Evolutionary conservation across 2,888 invertebrate genomes (phyloP).

Genomic region (Drosophila yooni): DNA sequence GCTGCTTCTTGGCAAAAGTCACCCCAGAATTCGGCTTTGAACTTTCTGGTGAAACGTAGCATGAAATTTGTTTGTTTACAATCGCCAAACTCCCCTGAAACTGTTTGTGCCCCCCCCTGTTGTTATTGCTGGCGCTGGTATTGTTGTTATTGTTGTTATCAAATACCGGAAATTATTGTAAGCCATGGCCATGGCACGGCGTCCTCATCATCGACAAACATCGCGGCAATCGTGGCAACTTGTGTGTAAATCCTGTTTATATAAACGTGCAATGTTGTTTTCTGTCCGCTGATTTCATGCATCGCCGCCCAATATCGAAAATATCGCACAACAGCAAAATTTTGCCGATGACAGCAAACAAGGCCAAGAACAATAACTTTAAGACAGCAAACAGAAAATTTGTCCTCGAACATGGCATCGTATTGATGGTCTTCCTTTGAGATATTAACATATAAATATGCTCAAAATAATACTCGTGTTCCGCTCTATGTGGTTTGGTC

Average conservation of each 20-base stretch:
- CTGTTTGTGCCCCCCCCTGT: conserved; percentile 12
- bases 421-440: background rate
- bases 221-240: conserved; percentile 51
- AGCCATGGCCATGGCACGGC: conserved; percentile 45
- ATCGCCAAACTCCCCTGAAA: conserved; percentile 56
- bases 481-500: too few relatives aligned
- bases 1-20: conserved; percentile 11
- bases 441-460: background rate
- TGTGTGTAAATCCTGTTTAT: conserved; percentile 76
- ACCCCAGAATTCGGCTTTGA: conserved; percentile 47
- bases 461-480: background rate
- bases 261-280: conserved; percentile 42
- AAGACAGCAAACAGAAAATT: background rate
- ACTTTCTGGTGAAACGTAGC: conserved; percentile 74
- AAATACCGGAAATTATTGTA: conserved; percentile 80
- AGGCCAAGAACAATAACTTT: conserved; percentile 37
- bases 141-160: conserved; percentile 62
- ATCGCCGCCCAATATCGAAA: conserved; percentile 57
- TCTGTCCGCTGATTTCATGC: conserved; percentile 70
- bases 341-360: conserved; percentile 24
- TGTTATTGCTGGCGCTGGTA: conserved; percentile 11
- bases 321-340: conserved; percentile 21
- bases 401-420: background rate
- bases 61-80: conserved; percentile 80
- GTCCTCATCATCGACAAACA: conserved; percentile 49